Percentiles rank a stretch among this genome's conserved stretches.
Conservation (phyloP, 2,888 invertebrate species). For the Ephialtes manifestator region DNA sequence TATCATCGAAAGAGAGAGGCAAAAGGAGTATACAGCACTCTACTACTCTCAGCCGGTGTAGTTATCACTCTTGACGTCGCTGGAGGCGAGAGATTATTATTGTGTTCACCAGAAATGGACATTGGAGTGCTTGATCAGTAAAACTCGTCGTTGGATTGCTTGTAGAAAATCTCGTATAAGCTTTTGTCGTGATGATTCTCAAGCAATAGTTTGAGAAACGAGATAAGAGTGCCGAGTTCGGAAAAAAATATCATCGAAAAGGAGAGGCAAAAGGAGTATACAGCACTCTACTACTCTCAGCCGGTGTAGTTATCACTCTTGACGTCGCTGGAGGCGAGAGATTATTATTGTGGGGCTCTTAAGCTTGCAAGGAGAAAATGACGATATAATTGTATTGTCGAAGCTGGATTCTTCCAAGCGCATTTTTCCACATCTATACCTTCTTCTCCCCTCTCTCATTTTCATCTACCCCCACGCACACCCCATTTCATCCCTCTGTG, state of each 20-base stretch:
- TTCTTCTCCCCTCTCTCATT: background rate
- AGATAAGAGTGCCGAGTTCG: slow-evolving; percentile 37
- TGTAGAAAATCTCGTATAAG: slow-evolving; percentile 38
- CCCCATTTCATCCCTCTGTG: slow-evolving; percentile 3
- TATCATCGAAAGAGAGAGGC: slow-evolving; percentile 45
- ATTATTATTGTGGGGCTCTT: slow-evolving; percentile 64
- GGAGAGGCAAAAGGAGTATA: background rate
- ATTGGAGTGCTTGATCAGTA: slow-evolving; percentile 16
- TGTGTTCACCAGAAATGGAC: slow-evolving; percentile 17
- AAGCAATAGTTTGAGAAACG: slow-evolving; percentile 15
- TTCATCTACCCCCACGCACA: background rate
- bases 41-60: slow-evolving; percentile 34
- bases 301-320: slow-evolving; percentile 60
- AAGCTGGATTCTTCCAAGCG: slow-evolving; percentile 50
- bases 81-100: too few relatives aligned
- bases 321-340: slow-evolving; percentile 60
- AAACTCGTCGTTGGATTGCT: slow-evolving; percentile 14
- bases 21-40: background rate
- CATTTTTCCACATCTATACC: slow-evolving; percentile 45
- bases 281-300: slow-evolving; percentile 1
- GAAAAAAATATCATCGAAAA: slow-evolving; percentile 60
- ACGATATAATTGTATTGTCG: slow-evolving; percentile 68
- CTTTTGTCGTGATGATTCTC: slow-evolving; percentile 49
- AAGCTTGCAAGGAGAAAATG: slow-evolving; percentile 62
- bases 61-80: slow-evolving; percentile 61